Evolutionary conservation across 2,797 vertebrate genomes (phyloP).

Genomic region (Poeciliopsis presidionis): DNA sequence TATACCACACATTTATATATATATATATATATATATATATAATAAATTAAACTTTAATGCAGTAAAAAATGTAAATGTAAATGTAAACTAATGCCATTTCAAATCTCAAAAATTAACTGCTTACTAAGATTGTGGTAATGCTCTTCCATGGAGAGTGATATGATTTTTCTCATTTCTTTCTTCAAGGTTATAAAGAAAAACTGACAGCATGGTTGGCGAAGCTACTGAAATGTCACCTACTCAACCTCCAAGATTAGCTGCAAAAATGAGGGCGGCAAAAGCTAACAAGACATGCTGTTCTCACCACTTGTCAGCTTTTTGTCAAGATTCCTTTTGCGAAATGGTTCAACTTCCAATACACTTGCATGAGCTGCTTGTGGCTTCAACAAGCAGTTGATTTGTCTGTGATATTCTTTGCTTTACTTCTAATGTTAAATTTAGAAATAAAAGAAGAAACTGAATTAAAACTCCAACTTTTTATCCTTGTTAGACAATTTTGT

Average conservation of each 20-base stretch:
- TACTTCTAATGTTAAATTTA: neutral
- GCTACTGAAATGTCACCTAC: constrained; percentile 39
- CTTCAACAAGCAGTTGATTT: constrained; percentile 19
- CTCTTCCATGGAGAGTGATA: constrained; percentile 8
- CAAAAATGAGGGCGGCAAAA: constrained; percentile 51
- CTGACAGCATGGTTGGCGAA: constrained; percentile 12
- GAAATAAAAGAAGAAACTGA: neutral
- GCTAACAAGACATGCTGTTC: constrained; percentile 59
- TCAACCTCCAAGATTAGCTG: constrained; percentile 47
- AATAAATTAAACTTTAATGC: constrained; percentile 7
- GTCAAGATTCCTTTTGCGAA: constrained; percentile 50
- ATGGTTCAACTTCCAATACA: constrained; percentile 28
- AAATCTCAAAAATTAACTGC: constrained; percentile 23
- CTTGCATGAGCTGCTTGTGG: constrained; percentile 34
- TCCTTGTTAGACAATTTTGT: neutral
- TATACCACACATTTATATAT: no score
- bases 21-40: no score
- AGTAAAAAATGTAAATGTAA: constrained; percentile 38
- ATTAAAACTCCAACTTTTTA: neutral
- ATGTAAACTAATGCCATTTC: constrained; percentile 61
- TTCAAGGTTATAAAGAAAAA: neutral
- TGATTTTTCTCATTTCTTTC: constrained; percentile 12
- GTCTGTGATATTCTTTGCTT: neutral
- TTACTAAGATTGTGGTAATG: constrained; percentile 16
- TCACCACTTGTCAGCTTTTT: constrained; percentile 47